Percentiles rank a stretch among this genome's conserved stretches.
Evolutionary conservation across 1,140 invertebrate genomes (phyloP).

Genomic region (Aleiodes sp.): DNA sequence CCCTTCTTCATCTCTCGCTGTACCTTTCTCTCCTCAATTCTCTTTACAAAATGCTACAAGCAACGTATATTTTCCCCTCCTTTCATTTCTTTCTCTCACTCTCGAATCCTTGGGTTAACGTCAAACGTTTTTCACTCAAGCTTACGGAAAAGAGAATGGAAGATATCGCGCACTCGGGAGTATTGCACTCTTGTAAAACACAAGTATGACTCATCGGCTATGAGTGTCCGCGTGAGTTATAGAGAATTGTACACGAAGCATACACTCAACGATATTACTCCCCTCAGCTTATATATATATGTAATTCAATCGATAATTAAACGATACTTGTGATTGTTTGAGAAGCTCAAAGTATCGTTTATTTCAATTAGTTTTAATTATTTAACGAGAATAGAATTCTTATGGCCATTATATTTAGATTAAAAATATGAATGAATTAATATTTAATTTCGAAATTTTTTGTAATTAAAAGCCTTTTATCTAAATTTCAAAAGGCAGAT

Average conservation of each 20-base stretch:
- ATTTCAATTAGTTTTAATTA: too few relatives aligned
- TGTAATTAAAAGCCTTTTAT: too few relatives aligned
- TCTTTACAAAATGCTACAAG: too few relatives aligned
- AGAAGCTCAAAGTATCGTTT: too few relatives aligned
- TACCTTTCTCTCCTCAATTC: slow-evolving; percentile 15
- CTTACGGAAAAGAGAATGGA: neutral
- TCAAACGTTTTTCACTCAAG: slow-evolving; percentile 5
- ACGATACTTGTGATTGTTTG: neutral
- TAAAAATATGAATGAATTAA: too few relatives aligned
- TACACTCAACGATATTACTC: neutral
- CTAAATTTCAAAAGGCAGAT: too few relatives aligned
- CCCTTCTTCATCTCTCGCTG: neutral
- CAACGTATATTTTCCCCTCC: neutral
- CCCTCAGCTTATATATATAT: neutral
- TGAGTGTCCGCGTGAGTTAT: slow-evolving; percentile 1
- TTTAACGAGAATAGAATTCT: too few relatives aligned
- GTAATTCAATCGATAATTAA: slow-evolving; percentile 15
- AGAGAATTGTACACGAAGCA: neutral
- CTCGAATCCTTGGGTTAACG: neutral
- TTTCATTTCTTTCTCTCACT: neutral
- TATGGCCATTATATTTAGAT: too few relatives aligned
- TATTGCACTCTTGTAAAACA: slow-evolving; percentile 26
- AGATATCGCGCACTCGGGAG: slow-evolving; percentile 24
- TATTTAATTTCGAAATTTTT: too few relatives aligned
- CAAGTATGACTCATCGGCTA: slow-evolving; percentile 29